These are phyloP conservation scores for Archilochus colubris DNA, from an alignment of 2,113 vertebrate genomes.

Conservation along the genomic window DNA sequence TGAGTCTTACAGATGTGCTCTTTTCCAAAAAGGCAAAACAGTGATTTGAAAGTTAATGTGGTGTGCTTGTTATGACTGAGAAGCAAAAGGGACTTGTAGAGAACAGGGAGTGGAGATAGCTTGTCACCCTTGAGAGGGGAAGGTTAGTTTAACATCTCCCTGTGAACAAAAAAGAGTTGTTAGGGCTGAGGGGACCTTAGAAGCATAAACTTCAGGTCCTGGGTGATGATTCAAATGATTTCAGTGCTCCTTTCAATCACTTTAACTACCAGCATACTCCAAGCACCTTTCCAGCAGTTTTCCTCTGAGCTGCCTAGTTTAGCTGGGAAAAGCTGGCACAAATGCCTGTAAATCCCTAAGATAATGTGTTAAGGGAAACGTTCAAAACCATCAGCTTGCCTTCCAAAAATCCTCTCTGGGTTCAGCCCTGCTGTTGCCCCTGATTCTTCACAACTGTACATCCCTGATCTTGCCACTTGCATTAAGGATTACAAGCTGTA, in stretches of 20 bases:
- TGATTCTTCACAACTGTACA: not conserved
- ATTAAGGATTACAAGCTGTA: not conserved
- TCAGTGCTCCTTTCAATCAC: not conserved
- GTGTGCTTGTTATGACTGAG: not conserved
- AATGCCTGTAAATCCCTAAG: not conserved
- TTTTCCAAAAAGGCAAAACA: not conserved
- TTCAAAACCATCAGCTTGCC: not conserved
- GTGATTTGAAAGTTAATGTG: not conserved
- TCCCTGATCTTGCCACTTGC: not conserved
- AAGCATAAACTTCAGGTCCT: not conserved
- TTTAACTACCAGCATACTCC: not conserved
- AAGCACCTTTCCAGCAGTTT: not conserved
- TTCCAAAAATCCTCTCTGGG: not conserved
- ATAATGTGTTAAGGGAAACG: not conserved
- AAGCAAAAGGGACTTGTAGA: not conserved
- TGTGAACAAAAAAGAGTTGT: not conserved
- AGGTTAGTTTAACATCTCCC: not conserved
- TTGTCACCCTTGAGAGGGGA: not conserved
- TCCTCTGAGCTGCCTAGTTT: not conserved
- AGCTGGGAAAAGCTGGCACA: not conserved
- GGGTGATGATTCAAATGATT: not conserved
- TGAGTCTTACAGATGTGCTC: fast-evolving
- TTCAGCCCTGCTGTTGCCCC: not conserved
- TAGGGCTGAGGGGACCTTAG: not conserved
- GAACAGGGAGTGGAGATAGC: not conserved